Conservation (phyloP, 1,140 invertebrate genomes). For the Drusus annulatus region DNA sequence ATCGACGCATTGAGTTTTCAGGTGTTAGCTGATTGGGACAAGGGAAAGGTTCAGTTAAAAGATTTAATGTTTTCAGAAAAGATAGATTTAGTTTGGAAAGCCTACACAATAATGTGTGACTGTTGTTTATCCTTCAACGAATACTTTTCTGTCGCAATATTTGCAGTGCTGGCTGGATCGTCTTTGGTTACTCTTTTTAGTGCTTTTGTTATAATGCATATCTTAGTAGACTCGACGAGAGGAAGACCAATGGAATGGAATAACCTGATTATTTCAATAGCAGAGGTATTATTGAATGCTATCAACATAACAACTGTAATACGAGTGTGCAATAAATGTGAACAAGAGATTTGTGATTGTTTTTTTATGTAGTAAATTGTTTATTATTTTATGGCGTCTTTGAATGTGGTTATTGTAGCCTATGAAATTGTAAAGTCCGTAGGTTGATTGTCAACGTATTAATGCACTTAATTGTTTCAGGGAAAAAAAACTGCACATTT, state of each 20-base stretch:
- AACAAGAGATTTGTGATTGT: neutral
- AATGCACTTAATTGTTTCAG: neutral
- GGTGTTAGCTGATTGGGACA: neutral
- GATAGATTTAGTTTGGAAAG: neutral
- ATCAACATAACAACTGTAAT: neutral
- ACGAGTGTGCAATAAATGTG: neutral
- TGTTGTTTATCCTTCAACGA: neutral
- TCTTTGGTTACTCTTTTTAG: neutral
- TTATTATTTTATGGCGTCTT: no score
- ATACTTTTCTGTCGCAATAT: neutral
- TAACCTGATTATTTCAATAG: no score
- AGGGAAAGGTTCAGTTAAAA: neutral
- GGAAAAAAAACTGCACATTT: neutral
- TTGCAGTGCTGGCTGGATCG: neutral
- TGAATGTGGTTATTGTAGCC: neutral
- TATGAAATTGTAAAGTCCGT: neutral
- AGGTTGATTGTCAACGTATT: neutral
- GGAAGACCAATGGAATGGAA: no score
- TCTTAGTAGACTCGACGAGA: no score
- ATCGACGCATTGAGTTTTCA: no score
- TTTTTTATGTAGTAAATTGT: neutral
- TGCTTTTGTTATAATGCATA: neutral
- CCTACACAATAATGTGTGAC: neutral
- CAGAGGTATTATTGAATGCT: neutral
- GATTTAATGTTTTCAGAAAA: neutral